Percentiles rank a stretch among this genome's conserved stretches.
These are phyloP conservation scores for Adrianichthys oophorus DNA, from an alignment of 2,797 vertebrate genomes.

Conservation along the genomic window DNA sequence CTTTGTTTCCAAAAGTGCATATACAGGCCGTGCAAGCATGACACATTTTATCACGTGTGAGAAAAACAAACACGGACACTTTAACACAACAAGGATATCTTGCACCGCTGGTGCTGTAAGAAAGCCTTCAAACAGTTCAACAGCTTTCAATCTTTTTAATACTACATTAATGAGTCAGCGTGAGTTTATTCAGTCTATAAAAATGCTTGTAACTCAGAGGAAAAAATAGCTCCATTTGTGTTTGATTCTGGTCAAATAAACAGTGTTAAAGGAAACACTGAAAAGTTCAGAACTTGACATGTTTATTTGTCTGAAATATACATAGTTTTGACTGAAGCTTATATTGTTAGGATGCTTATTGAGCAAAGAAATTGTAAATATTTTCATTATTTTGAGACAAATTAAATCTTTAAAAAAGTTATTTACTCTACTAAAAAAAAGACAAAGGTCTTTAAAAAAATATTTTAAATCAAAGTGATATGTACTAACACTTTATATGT, in stretches of 20 bases:
- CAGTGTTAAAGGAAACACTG: background rate
- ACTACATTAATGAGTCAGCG: background rate
- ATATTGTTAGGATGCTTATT: too few relatives aligned
- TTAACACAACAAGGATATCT: conserved; percentile 14
- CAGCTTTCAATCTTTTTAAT: background rate
- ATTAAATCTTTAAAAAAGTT: too few relatives aligned
- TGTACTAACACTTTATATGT: too few relatives aligned
- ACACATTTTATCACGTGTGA: conserved; percentile 22
- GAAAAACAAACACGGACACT: conserved; percentile 20
- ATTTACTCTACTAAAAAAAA: too few relatives aligned
- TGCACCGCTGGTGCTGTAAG: background rate
- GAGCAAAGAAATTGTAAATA: too few relatives aligned
- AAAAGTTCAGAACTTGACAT: background rate
- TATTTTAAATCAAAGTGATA: too few relatives aligned
- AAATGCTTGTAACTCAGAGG: background rate
- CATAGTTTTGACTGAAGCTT: background rate
- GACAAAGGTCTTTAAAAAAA: too few relatives aligned
- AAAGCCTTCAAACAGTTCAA: background rate
- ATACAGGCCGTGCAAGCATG: background rate
- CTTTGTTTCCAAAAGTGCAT: conserved; percentile 24
- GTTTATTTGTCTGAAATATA: background rate
- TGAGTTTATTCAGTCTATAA: background rate
- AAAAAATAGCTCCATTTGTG: background rate
- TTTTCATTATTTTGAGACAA: too few relatives aligned
- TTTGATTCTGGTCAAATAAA: background rate